These are phyloP conservation scores for Dicaeum eximium DNA, from an alignment of 2,113 vertebrate genomes.

Conservation along the genomic window DNA sequence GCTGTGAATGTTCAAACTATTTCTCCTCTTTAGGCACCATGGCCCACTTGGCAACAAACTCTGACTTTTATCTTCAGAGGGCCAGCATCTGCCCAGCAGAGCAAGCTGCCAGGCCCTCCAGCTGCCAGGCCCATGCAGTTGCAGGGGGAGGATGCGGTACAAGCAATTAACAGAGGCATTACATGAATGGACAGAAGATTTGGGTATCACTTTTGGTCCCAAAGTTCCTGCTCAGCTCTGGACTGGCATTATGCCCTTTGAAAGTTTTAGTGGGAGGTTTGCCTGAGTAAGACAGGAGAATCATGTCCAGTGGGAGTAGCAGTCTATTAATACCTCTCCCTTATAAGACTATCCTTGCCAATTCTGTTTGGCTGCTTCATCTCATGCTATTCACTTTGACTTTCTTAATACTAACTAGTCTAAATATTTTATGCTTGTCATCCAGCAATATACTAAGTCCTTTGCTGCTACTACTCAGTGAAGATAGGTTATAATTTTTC, in stretches of 20 bases:
- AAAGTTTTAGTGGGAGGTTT: background rate
- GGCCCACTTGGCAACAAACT: background rate
- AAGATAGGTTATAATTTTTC: constrained; percentile 14
- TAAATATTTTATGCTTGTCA: constrained; percentile 59
- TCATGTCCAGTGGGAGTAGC: background rate
- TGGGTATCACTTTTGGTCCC: background rate
- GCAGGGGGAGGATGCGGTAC: background rate
- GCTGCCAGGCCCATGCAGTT: background rate
- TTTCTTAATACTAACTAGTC: constrained; percentile 41
- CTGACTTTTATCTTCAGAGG: background rate
- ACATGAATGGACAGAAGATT: background rate
- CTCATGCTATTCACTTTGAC: constrained; percentile 45
- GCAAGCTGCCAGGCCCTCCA: background rate
- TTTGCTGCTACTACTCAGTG: background rate
- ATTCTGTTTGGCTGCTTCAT: constrained; percentile 53
- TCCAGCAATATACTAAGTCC: constrained; percentile 4
- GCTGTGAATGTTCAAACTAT: background rate
- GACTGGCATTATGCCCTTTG: background rate
- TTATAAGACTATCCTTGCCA: constrained; percentile 9
- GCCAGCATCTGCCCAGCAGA: background rate
- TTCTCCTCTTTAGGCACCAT: background rate
- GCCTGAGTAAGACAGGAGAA: background rate
- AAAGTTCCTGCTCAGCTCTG: background rate
- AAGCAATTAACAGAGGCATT: background rate
- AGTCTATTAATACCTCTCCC: constrained; percentile 22